Percentiles rank a stretch among this genome's conserved stretches.
Evolutionary conservation across 1,140 invertebrate species (phyloP).

Genomic region (Leptinotarsa texana): DNA sequence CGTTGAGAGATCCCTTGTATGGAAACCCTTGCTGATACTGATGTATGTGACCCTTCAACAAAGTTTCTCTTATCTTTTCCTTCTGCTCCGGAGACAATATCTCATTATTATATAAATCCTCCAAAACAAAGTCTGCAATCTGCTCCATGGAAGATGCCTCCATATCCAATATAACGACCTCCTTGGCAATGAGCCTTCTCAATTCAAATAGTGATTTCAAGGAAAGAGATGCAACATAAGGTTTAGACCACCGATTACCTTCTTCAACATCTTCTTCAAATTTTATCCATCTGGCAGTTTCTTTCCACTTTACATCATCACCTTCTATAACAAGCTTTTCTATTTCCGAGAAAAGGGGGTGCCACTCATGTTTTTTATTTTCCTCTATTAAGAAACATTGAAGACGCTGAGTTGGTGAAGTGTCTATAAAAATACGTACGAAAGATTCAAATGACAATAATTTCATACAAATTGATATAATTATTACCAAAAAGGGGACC

Average conservation of each 20-base stretch:
- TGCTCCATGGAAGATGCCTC: neutral
- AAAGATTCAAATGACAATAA: too few relatives aligned
- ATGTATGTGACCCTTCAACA: neutral
- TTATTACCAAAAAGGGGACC: too few relatives aligned
- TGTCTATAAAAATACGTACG: too few relatives aligned
- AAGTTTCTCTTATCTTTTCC: neutral
- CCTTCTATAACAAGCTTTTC: neutral
- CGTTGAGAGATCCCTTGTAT: neutral
- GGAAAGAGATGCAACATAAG: neutral
- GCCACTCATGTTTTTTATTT: neutral
- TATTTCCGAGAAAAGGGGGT: neutral
- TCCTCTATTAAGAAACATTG: neutral
- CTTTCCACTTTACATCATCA: neutral
- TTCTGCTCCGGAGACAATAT: neutral
- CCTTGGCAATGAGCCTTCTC: neutral
- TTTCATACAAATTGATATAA: too few relatives aligned
- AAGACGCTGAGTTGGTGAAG: too few relatives aligned
- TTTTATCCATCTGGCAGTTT: neutral
- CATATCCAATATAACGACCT: neutral
- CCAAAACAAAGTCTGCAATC: neutral
- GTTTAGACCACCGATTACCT: neutral
- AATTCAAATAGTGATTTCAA: neutral
- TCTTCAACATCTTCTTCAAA: neutral
- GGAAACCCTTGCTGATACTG: neutral
- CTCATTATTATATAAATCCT: neutral